Base-by-base conservation (phyloP, 2,888 invertebrate species). In the Ichneumoninae sp. region DNA sequence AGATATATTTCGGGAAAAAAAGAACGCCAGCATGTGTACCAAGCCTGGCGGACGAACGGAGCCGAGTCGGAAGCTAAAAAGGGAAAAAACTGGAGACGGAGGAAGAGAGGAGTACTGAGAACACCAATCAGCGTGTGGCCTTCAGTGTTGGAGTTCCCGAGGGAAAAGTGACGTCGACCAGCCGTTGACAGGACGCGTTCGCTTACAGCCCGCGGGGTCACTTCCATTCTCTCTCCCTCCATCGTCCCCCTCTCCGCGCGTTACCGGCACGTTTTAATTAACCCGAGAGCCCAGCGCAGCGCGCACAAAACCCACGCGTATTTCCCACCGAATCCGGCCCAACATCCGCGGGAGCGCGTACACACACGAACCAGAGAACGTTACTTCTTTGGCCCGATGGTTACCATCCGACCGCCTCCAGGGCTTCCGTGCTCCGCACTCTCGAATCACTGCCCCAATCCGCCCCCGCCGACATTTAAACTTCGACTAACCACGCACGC, bases 261-360 rank as follows among this genome's bases (percentile, higher is more conserved):
- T 85, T 76, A 76, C 80, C 76, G 69, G 80, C 73, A 78, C 80
- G 83, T 83, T 85, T 85, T 85, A 85, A 85, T 85, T 85, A 85
- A 85, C 85, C 80, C 44, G 76, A 63, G 78, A 44, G 57, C 13
- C 44, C 78, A 70, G 63, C 74, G 78, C 70, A 70, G 57, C 74
- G 47, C 71, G 54, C 52, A 69, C 44, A 60, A 74, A 68, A 77
- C 44, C 81, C 81, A 75, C 83, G 69, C 66, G 80, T 66, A 83
- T 83, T 54, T 78, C 54, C 26, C 70, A 52, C 33, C 47, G n/a
- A 47, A 26, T 33, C 13, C 60, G 36, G 69, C 33, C 52, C 47
- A 79, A 54, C 8, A 81, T 60, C 36, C 78, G 66, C 80, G 6
- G 52, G 26, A 63, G 22, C 22, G 22, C 4, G 33, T 33, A 71